Evolutionary conservation across 2,113 vertebrate species (phyloP).

Genomic region (Lynx canadensis): DNA sequence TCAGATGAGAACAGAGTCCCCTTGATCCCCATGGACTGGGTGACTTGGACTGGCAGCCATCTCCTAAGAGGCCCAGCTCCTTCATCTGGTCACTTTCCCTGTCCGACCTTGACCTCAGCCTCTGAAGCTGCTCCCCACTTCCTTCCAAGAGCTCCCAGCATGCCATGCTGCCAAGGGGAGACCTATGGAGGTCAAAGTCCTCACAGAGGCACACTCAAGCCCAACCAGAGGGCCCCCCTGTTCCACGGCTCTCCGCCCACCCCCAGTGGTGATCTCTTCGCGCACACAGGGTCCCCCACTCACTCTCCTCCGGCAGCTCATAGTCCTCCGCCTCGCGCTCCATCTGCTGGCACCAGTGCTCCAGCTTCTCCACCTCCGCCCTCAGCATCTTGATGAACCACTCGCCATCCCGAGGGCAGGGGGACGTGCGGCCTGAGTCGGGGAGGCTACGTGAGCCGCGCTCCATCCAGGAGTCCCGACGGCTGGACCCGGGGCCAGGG

Average conservation of each 20-base stretch:
- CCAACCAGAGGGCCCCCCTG: neutral
- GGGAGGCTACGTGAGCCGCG: conserved; percentile 96
- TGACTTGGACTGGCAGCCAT: neutral
- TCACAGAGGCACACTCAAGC: neutral
- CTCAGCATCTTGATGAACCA: conserved; percentile 98
- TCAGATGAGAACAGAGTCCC: neutral
- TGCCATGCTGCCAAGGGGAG: neutral
- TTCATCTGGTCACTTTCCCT: neutral
- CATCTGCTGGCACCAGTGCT: conserved; percentile 99
- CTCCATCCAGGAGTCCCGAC: conserved; percentile 91
- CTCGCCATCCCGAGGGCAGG: conserved; percentile 95
- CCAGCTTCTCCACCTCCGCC: conserved; percentile 97
- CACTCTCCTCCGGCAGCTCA: conserved; percentile 96
- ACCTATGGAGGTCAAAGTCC: neutral
- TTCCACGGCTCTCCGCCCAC: fast-evolving
- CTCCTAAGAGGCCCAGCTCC: neutral
- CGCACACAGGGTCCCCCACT: conserved; percentile 72
- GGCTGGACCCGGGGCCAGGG: conserved; percentile 77
- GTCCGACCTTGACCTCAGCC: neutral
- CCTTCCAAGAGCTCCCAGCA: neutral
- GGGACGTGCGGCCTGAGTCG: conserved; percentile 95
- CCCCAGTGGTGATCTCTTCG: fast-evolving
- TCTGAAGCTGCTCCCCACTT: neutral
- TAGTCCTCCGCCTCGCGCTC: conserved; percentile 97
- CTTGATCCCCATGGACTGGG: neutral